Percentiles rank a stretch among this genome's conserved stretches.
Conservation (phyloP, 2,888 invertebrate genomes). For the Macropis europaea region DNA sequence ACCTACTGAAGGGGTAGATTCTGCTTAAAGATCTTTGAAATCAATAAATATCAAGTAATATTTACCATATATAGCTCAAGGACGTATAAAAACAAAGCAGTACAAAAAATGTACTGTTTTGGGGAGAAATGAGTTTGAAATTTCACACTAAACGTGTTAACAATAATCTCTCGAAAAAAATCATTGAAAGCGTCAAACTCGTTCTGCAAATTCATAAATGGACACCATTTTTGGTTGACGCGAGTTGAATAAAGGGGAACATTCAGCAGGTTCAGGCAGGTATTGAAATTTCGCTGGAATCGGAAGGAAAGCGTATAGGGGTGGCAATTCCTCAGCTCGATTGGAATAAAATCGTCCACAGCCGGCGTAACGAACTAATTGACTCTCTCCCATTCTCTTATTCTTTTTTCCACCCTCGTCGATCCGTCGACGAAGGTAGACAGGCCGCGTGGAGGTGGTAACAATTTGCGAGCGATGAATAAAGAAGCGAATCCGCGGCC, state of each 20-base stretch:
- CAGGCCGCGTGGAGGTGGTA: conserved; percentile 14
- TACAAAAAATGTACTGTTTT: too few relatives aligned
- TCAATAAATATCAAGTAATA: too few relatives aligned
- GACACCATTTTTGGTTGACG: background rate
- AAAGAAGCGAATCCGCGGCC: conserved; percentile 60
- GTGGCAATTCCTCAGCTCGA: background rate
- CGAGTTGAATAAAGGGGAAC: background rate
- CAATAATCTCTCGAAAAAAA: background rate
- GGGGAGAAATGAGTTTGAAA: too few relatives aligned
- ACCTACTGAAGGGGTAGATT: too few relatives aligned
- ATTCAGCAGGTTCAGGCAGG: background rate
- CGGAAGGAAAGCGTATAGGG: background rate
- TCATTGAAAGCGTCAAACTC: background rate
- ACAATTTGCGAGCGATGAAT: conserved; percentile 68
- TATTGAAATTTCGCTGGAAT: conserved; percentile 8
- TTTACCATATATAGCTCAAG: too few relatives aligned
- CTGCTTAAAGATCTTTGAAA: too few relatives aligned
- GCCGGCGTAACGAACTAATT: conserved; percentile 61
- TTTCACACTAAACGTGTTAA: too few relatives aligned
- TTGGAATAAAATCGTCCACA: conserved; percentile 50
- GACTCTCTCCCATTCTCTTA: conserved; percentile 20
- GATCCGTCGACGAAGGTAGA: background rate
- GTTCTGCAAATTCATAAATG: background rate
- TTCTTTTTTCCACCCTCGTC: background rate
- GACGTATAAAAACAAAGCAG: too few relatives aligned